A percentile compares a stretch with the other conserved stretches of the same genome.
These are phyloP conservation scores for Acanthis flammea DNA, from an alignment of 2,797 vertebrate genomes.

Conservation along the genomic window DNA sequence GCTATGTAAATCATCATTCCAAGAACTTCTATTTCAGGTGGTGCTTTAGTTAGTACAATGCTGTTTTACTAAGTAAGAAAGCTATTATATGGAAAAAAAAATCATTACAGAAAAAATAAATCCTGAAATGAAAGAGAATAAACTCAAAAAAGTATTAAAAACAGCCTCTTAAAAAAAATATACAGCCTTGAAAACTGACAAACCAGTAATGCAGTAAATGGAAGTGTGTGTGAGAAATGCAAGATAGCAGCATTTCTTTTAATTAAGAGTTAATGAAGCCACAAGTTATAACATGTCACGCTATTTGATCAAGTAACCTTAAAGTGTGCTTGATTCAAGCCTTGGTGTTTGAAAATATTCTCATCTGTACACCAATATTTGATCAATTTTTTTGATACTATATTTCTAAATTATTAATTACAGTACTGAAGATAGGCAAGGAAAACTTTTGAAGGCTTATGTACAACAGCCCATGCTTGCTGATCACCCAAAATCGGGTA, in stretches of 20 bases:
- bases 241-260: neutral
- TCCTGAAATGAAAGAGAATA: neutral
- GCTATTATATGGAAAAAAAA: neutral
- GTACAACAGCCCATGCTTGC: neutral
- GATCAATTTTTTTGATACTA: neutral
- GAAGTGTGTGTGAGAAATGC: neutral
- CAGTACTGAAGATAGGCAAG: neutral
- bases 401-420: neutral
- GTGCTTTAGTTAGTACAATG: neutral
- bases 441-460: neutral
- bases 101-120: neutral
- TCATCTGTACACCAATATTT: neutral
- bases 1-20: neutral
- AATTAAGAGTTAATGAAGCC: neutral
- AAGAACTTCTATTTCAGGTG: neutral
- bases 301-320: neutral
- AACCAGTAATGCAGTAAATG: neutral
- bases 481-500: neutral
- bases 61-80: neutral
- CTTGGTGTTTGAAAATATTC: neutral
- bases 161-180: neutral
- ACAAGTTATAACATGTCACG: neutral
- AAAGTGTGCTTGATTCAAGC: neutral
- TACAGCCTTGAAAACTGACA: neutral
- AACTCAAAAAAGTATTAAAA: neutral